phyloP scores from a whole-genome alignment of 2,797 vertebrate genomes.

The Siniperca obscura region DNA sequence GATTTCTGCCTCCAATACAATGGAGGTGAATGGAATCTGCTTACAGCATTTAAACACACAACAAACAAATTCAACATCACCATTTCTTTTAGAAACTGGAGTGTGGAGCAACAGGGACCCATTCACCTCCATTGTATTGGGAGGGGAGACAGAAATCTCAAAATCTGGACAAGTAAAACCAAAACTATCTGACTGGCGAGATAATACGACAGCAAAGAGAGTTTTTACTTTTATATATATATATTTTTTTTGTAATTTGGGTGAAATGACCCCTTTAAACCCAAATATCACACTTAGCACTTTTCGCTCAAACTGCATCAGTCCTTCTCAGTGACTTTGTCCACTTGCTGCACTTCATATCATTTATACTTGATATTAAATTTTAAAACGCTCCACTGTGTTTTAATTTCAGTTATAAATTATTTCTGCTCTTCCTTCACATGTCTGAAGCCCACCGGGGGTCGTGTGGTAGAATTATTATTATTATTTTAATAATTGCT shows the following conservation, averaged over 20 bases:
- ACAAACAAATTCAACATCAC: not conserved
- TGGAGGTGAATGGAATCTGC: not conserved
- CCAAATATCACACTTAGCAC: slow-evolving; percentile 35
- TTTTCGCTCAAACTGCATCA: slow-evolving; percentile 15
- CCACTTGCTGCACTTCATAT: slow-evolving; percentile 22
- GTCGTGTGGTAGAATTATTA: not conserved
- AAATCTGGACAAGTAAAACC: not conserved
- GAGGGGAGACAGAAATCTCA: not conserved
- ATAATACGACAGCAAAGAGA: not conserved
- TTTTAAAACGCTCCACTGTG: not conserved
- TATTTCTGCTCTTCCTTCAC: not conserved
- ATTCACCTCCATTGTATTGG: not conserved
- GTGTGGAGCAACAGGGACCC: too few relatives aligned
- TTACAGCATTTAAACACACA: not conserved
- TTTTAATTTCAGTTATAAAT: not conserved
- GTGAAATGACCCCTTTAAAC: slow-evolving; percentile 25
- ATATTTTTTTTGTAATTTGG: too few relatives aligned
- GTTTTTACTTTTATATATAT: too few relatives aligned
- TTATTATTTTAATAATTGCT: not conserved
- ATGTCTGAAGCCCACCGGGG: not conserved
- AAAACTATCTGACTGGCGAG: not conserved
- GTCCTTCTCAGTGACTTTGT: not conserved
- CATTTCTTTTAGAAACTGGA: not conserved
- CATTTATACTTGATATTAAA: not conserved
- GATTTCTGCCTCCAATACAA: not conserved